These are phyloP conservation scores for Clitarchus hookeri DNA, from an alignment of 2,888 invertebrate species.

Conservation along the genomic window DNA sequence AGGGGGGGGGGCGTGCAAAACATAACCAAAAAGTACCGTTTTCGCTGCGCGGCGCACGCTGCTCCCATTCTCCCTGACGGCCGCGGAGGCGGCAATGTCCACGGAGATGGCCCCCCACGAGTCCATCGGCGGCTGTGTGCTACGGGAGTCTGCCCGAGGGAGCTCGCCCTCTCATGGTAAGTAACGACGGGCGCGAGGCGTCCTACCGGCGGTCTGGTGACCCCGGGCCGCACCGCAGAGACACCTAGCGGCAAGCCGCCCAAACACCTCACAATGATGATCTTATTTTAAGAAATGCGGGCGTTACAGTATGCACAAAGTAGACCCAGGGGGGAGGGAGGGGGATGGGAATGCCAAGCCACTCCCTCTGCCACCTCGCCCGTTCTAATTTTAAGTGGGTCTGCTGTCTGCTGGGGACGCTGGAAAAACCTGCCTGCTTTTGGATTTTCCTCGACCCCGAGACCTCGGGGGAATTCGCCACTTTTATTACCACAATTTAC, in stretches of 20 bases:
- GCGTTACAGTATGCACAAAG: background rate
- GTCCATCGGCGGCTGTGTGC: constrained; percentile 60
- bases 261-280: background rate
- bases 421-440: too few species aligned
- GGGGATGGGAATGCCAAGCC: background rate
- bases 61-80: constrained; percentile 70
- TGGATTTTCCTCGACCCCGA: too few species aligned
- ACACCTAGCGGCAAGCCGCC: background rate
- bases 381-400: background rate
- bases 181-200: constrained; percentile 10
- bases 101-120: constrained; percentile 73
- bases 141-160: background rate
- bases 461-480: too few species aligned
- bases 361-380: background rate
- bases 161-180: constrained; percentile 1
- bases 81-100: constrained; percentile 65
- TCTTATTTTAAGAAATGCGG: background rate
- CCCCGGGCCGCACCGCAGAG: constrained; percentile 16
- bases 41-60: constrained; percentile 53
- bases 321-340: background rate
- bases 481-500: too few species aligned
- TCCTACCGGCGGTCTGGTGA: background rate
- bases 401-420: too few species aligned
- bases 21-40: constrained; percentile 47
- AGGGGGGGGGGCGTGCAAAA: background rate